Percentiles rank a stretch among this genome's conserved stretches.
Evolutionary conservation across 1,140 invertebrate genomes (phyloP).

Genomic region (Heliothis virescens): DNA sequence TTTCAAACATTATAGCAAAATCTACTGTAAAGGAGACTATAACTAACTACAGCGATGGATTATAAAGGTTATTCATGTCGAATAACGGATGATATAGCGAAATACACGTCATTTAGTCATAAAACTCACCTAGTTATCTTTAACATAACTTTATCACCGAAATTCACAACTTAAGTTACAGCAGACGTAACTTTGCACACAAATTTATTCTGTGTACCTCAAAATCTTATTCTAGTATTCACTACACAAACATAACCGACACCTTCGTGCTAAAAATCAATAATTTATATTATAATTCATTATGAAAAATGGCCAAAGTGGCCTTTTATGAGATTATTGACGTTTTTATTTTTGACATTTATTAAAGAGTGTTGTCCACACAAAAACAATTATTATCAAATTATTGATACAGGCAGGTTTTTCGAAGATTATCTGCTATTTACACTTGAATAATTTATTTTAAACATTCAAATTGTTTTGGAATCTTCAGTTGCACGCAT

Average conservation of each 20-base stretch:
- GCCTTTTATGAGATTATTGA: conserved; percentile 68
- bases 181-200: conserved; percentile 53
- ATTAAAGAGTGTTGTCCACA: conserved; percentile 56
- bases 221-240: conserved; percentile 48
- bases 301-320: conserved; percentile 74
- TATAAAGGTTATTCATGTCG: conserved; percentile 42
- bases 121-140: conserved; percentile 71
- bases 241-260: conserved; percentile 49
- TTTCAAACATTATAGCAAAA: background rate
- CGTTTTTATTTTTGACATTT: conserved; percentile 61
- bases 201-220: background rate
- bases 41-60: background rate
- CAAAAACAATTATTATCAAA: background rate
- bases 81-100: conserved; percentile 42
- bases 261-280: conserved; percentile 72
- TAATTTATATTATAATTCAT: conserved; percentile 70
- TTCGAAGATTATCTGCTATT: too few species aligned
- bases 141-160: conserved; percentile 61
- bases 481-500: too few species aligned
- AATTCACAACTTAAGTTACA: conserved; percentile 66
- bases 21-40: background rate
- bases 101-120: conserved; percentile 77
- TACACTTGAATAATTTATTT: too few species aligned
- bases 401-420: background rate
- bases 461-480: too few species aligned